Conservation (phyloP, 2,113 vertebrate genomes). For the Lathamus discolor region DNA sequence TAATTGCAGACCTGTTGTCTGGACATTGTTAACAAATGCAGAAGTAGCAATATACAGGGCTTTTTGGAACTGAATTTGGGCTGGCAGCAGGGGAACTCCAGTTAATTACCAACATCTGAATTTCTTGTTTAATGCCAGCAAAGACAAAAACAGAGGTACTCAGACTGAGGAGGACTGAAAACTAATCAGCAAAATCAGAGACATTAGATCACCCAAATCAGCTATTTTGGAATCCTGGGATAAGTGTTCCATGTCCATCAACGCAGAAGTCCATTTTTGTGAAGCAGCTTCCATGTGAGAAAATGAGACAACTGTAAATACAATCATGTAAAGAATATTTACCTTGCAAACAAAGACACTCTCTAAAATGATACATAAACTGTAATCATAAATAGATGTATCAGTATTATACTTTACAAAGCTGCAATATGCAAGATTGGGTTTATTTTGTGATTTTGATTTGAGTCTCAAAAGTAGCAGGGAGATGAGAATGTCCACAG, state of each 20-base stretch:
- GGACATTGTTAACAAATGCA: slow-evolving; percentile 79
- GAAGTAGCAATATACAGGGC: slow-evolving; percentile 73
- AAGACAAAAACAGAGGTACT: slow-evolving; percentile 33
- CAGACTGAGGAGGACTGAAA: background rate
- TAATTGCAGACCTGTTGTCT: slow-evolving; percentile 81
- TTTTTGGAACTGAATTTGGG: slow-evolving; percentile 74
- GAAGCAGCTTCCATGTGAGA: background rate
- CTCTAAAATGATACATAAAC: background rate
- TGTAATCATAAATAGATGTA: background rate
- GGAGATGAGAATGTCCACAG: background rate
- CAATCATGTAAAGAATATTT: background rate
- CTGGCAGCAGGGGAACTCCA: slow-evolving; percentile 76
- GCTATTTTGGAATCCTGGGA: background rate
- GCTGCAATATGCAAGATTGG: background rate
- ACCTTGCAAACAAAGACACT: background rate
- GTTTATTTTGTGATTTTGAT: background rate
- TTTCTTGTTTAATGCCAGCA: slow-evolving; percentile 73
- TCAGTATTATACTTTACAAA: background rate
- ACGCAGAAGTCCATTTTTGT: background rate
- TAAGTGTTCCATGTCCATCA: background rate
- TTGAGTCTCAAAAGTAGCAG: background rate
- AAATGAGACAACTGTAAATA: background rate
- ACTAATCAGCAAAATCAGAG: background rate
- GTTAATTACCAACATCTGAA: slow-evolving; percentile 86
- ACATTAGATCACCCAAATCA: background rate